Conservation (phyloP, 2,888 invertebrate genomes). For the Coelogynopora nodosa region DNA sequence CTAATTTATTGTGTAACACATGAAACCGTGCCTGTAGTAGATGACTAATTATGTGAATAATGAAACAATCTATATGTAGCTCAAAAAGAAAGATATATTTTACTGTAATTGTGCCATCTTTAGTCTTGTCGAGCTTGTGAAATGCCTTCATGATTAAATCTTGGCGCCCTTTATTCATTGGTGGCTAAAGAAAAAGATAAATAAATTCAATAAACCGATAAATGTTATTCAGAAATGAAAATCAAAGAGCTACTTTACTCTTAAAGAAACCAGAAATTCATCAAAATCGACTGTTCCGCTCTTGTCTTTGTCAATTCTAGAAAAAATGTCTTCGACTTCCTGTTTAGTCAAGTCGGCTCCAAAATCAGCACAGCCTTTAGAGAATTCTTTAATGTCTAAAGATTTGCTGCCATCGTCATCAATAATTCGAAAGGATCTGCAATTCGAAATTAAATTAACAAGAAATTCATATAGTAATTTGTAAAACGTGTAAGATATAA, state of each 20-base stretch:
- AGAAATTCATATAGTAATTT: too few species aligned
- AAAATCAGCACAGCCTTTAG: conserved; percentile 58
- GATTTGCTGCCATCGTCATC: conserved; percentile 83
- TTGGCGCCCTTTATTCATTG: conserved; percentile 54
- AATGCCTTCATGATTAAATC: conserved; percentile 55
- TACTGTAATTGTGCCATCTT: conserved; percentile 69
- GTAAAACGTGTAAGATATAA: too few species aligned
- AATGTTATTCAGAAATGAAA: too few species aligned
- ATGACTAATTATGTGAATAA: too few species aligned
- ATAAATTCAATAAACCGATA: too few species aligned
- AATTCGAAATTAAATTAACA: too few species aligned
- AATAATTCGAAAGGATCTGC: conserved; percentile 75
- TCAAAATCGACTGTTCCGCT: conserved; percentile 50
- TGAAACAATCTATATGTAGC: too few species aligned
- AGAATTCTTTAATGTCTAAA: conserved; percentile 78
- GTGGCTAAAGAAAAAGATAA: conserved; percentile 54
- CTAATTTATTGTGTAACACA: too few species aligned
- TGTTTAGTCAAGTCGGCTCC: conserved; percentile 45
- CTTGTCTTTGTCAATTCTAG: conserved; percentile 49
- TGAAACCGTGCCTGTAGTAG: too few species aligned
- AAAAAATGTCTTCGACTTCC: conserved; percentile 49
- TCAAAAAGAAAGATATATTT: too few species aligned
- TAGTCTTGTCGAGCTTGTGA: conserved; percentile 77
- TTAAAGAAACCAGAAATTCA: conserved; percentile 50
- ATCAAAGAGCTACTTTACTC: conserved; percentile 49